Percentiles rank a stretch among this genome's conserved stretches.
Evolutionary conservation across 1,140 invertebrate species (phyloP).

Genomic region (Bombus superbus): DNA sequence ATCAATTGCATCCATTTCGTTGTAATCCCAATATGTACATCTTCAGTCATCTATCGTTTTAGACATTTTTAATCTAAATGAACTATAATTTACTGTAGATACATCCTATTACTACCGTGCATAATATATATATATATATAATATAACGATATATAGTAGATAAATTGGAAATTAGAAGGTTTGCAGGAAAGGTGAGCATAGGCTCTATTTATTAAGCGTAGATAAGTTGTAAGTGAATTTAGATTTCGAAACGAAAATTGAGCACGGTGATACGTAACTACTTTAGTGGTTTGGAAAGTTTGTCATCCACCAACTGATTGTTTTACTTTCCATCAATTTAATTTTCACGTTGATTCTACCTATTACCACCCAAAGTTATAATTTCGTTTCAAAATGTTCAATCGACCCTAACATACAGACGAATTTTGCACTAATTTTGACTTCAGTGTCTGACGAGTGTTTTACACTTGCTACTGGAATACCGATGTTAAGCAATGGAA

Average conservation of each 20-base stretch:
- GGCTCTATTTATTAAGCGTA: neutral
- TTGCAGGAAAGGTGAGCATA: neutral
- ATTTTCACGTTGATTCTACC: neutral
- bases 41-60: neutral
- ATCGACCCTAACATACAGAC: neutral
- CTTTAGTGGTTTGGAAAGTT: neutral
- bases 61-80: neutral
- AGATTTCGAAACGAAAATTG: neutral
- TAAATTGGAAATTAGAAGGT: neutral
- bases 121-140: neutral
- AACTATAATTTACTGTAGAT: neutral
- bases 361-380: neutral
- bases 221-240: neutral
- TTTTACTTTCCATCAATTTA: neutral
- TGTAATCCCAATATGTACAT: neutral
- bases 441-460: neutral
- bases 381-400: neutral
- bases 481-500: neutral
- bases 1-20: neutral
- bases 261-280: neutral
- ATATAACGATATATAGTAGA: neutral
- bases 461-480: neutral
- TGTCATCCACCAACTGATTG: neutral
- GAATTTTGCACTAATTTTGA: neutral
- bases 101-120: neutral